These are phyloP conservation scores for Chouioia cunea DNA, from an alignment of 2,888 invertebrate species.

Conservation along the genomic window DNA sequence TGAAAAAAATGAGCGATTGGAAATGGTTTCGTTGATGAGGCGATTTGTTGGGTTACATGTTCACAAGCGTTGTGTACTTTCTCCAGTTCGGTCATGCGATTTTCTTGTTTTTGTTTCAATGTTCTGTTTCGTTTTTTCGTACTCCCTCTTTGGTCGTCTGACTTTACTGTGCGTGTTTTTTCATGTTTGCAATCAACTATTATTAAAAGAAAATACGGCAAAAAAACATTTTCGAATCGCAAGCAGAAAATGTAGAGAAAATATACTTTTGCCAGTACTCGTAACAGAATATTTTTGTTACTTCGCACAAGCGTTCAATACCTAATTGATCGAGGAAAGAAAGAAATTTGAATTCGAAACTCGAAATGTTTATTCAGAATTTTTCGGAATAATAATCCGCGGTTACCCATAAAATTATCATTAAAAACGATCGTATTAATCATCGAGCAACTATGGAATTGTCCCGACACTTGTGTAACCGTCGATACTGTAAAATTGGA, in stretches of 20 bases:
- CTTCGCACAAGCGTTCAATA: too few species aligned
- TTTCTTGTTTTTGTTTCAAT: neutral
- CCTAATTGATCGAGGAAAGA: too few species aligned
- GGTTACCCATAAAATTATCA: too few species aligned
- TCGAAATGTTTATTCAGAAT: too few species aligned
- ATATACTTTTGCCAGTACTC: too few species aligned
- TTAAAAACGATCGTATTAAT: too few species aligned
- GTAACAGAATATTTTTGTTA: too few species aligned
- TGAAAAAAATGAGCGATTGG: slow-evolving; percentile 31
- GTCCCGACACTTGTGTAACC: neutral
- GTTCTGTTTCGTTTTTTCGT: neutral
- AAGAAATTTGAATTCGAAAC: too few species aligned
- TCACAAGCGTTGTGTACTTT: neutral
- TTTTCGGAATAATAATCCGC: too few species aligned
- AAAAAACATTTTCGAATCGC: neutral
- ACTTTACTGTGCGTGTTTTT: neutral
- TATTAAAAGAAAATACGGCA: too few species aligned
- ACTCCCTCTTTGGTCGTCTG: too few species aligned
- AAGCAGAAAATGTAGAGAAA: slow-evolving; percentile 1
- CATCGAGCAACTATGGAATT: too few species aligned
- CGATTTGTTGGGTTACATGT: slow-evolving; percentile 24
- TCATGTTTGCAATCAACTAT: neutral
- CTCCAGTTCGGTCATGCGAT: neutral
- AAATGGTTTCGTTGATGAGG: slow-evolving; percentile 29
- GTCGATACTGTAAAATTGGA: neutral